Evolutionary conservation across 1,140 invertebrate genomes (phyloP).

Genomic region (Leguminivora glycinivorella): DNA sequence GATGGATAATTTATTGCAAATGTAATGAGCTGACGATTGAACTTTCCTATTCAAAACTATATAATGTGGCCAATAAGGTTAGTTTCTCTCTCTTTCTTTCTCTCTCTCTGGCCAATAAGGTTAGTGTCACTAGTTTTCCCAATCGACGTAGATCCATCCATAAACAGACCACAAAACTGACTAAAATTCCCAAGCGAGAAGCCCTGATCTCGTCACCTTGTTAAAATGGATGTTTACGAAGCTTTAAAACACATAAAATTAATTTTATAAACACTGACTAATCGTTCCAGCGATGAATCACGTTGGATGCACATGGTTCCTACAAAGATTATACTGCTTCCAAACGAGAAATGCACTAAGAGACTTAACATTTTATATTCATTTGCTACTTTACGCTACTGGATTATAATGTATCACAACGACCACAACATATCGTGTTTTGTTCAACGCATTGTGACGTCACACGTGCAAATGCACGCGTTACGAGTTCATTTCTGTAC

Average conservation of each 20-base stretch:
- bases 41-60: background rate
- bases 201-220: conserved; percentile 4
- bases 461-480: conserved; percentile 17
- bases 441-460: conserved; percentile 14
- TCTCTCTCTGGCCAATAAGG: background rate
- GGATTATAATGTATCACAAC: background rate
- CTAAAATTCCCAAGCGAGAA: background rate
- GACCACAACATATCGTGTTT: conserved; percentile 14
- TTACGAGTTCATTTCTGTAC: conserved; percentile 2
- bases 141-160: no score
- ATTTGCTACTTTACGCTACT: background rate
- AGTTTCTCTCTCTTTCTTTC: no score
- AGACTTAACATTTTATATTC: background rate
- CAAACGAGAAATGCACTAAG: background rate
- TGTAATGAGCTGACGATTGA: background rate
- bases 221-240: conserved; percentile 18
- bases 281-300: conserved; percentile 19
- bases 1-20: conserved; percentile 6
- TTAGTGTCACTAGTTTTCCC: no score
- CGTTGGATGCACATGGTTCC: conserved; percentile 15
- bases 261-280: conserved; percentile 28
- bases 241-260: conserved; percentile 23
- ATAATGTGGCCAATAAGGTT: background rate
- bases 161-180: background rate
- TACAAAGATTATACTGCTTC: conserved; percentile 13